Evolutionary conservation across 1,140 invertebrate genomes (phyloP).

Genomic region (Bursaphelenchus mucronatus): DNA sequence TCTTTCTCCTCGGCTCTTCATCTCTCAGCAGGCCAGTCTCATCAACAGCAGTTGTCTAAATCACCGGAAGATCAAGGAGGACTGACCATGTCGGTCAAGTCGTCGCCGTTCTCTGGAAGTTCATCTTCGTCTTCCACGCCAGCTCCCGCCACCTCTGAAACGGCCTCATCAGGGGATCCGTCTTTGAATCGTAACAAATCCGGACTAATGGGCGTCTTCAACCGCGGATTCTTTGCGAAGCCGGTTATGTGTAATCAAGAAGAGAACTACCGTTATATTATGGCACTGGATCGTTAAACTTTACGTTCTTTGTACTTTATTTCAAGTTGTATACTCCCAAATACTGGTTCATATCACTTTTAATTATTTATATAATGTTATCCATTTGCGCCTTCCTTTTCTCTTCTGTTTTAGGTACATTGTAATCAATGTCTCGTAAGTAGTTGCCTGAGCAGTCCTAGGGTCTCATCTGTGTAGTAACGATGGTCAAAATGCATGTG

Average conservation of each 20-base stretch:
- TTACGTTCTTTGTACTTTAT: neutral
- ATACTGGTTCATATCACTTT: neutral
- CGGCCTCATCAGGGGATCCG: neutral
- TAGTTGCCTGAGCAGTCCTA: too few relatives aligned
- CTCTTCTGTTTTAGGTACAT: too few relatives aligned
- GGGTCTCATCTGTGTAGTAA: too few relatives aligned
- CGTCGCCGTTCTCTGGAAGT: constrained; percentile 11
- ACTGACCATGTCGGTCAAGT: constrained; percentile 1
- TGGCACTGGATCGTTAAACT: constrained; percentile 15
- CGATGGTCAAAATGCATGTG: too few relatives aligned
- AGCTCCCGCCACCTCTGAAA: neutral
- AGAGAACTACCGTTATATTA: constrained; percentile 27
- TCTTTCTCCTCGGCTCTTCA: constrained; percentile 14
- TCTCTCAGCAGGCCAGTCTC: constrained; percentile 1
- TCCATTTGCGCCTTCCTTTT: neutral
- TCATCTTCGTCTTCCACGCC: constrained; percentile 2
- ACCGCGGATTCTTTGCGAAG: constrained; percentile 27
- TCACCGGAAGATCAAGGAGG: constrained; percentile 4
- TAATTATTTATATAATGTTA: neutral
- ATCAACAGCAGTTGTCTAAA: neutral
- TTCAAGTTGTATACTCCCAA: neutral
- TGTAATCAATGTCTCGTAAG: too few relatives aligned
- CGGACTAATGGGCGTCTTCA: constrained; percentile 22
- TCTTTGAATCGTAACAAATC: constrained; percentile 9
- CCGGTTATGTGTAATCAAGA: constrained; percentile 16